Conservation (phyloP, 2,888 invertebrate genomes). For the Ichneumoninae sp. region DNA sequence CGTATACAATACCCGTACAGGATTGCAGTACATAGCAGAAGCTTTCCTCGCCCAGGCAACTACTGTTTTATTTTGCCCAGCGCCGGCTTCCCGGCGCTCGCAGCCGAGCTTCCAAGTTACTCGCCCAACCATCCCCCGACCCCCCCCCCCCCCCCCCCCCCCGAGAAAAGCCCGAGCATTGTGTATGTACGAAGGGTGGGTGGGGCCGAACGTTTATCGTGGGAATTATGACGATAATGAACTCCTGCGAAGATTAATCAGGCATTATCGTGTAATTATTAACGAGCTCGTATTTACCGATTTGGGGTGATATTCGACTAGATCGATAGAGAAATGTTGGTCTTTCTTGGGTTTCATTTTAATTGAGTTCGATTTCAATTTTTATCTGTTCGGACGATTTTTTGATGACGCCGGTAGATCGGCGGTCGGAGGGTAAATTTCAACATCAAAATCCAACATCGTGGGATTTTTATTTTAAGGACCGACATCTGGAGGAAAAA, state of each 20-base stretch:
- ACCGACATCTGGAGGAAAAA: neutral
- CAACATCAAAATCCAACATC: neutral
- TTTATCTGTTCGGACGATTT: neutral
- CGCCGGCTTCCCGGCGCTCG: slow-evolving; percentile 44
- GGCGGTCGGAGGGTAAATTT: neutral
- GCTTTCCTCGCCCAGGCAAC: slow-evolving; percentile 17
- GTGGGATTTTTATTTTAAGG: slow-evolving; percentile 1
- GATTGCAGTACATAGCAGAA: slow-evolving; percentile 12
- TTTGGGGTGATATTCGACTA: slow-evolving; percentile 7
- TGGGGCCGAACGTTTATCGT: slow-evolving; percentile 26
- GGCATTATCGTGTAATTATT: slow-evolving; percentile 21
- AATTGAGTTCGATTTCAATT: neutral
- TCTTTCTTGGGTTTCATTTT: neutral
- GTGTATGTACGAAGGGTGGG: slow-evolving; percentile 25
- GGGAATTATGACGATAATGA: slow-evolving; percentile 40
- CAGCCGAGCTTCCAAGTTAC: slow-evolving; percentile 38
- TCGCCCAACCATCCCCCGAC: slow-evolving; percentile 26
- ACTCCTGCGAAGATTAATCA: slow-evolving; percentile 41
- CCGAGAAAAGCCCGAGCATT: slow-evolving; percentile 22
- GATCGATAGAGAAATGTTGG: neutral
- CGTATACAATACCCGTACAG: slow-evolving; percentile 2
- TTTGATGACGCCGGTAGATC: neutral
- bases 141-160: slow-evolving; percentile 35
- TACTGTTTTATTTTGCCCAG: slow-evolving; percentile 46
- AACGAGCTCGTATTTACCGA: neutral